A percentile compares a stretch with the other conserved stretches of the same genome.
These are phyloP conservation scores for Phenganax subtilis DNA, from an alignment of 92 coral and sea anemone species.

Conservation along the genomic window DNA sequence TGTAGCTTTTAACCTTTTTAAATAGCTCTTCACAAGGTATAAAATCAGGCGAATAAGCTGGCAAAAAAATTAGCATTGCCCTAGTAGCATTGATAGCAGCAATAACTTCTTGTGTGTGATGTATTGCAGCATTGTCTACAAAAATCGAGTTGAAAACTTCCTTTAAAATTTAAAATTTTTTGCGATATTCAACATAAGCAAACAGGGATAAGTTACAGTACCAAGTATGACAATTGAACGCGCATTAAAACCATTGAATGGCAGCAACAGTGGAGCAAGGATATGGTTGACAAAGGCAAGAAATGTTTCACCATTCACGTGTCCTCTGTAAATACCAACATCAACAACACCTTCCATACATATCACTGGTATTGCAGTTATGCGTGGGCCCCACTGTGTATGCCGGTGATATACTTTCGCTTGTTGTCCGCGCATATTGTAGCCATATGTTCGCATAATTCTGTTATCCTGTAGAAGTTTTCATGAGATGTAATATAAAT, in stretches of 20 bases:
- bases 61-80: constrained; percentile 33
- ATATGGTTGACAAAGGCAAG: constrained; percentile 31
- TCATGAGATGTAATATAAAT: not conserved
- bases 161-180: no score
- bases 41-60: constrained; percentile 41
- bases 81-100: constrained; percentile 34
- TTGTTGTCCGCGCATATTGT: constrained; percentile 14
- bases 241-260: constrained; percentile 37
- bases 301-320: constrained; percentile 26
- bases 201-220: not conserved
- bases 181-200: no score
- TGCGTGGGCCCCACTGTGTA: constrained; percentile 28
- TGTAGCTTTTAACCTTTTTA: constrained; percentile 23
- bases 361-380: constrained; percentile 38
- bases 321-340: constrained; percentile 28
- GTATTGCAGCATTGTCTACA: constrained; percentile 40
- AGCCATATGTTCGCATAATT: constrained; percentile 27
- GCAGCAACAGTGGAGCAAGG: constrained; percentile 24
- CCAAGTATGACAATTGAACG: constrained; percentile 40
- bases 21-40: constrained; percentile 45
- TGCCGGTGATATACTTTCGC: not conserved
- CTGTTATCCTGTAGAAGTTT: constrained; percentile 29
- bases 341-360: constrained; percentile 34
- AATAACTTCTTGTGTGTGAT: constrained; percentile 29
- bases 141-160: not conserved